Evolutionary conservation across 92 coral and sea anemone species (phyloP).

Genomic region (Epizoanthus scotinus): DNA sequence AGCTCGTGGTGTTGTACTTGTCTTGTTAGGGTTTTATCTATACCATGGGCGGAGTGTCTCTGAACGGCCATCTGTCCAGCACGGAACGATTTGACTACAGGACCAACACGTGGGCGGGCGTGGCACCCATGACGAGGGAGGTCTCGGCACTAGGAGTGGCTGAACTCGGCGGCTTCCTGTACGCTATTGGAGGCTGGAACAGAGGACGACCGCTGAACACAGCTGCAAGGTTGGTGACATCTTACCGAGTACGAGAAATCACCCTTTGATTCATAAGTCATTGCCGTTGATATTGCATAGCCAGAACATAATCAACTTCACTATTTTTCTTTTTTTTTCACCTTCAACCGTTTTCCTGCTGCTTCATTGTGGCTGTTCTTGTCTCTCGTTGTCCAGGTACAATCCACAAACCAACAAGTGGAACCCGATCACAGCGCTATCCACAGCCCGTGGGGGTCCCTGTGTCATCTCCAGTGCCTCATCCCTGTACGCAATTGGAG

Average conservation of each 20-base stretch:
- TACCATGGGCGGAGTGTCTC: conserved; percentile 94
- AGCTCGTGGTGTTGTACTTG: not conserved
- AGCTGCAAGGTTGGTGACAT: conserved; percentile 63
- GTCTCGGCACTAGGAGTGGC: conserved; percentile 97
- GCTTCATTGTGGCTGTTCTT: not conserved
- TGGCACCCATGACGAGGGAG: conserved; percentile 87
- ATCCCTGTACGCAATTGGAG: conserved; percentile 92
- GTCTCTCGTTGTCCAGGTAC: conserved; percentile 51
- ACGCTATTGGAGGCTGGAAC: conserved; percentile 98
- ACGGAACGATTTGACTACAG: conserved; percentile 89
- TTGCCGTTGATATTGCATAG: too few relatives aligned
- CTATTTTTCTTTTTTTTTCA: too few relatives aligned
- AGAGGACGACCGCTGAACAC: conserved; percentile 79
- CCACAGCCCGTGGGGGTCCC: conserved; percentile 90
- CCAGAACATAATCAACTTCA: too few relatives aligned
- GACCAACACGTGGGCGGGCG: conserved; percentile 92
- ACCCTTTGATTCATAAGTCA: too few relatives aligned
- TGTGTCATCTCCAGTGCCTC: conserved; percentile 76
- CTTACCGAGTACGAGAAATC: too few relatives aligned
- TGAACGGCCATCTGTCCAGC: conserved; percentile 88
- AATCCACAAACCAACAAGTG: conserved; percentile 74
- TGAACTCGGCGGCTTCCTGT: conserved; percentile 78
- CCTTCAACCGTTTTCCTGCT: too few relatives aligned
- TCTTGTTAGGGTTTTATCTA: conserved; percentile 67
- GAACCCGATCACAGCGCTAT: conserved; percentile 84